Evolutionary conservation across 2,888 invertebrate species (phyloP).

Genomic region (Acholoe squamosa): DNA sequence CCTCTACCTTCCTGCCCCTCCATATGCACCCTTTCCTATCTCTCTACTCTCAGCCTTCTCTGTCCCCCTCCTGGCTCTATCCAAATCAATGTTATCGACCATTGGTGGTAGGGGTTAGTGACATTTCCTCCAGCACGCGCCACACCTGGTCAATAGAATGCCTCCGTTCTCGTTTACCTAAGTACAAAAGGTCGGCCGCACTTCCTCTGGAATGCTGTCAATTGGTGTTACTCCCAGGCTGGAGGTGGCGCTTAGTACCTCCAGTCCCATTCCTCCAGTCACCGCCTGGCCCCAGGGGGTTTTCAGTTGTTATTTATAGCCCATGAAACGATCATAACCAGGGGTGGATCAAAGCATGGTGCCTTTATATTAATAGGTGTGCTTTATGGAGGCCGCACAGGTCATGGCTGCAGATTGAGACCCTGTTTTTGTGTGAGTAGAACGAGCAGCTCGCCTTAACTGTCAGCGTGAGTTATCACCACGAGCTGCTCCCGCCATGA

Average conservation of each 20-base stretch:
- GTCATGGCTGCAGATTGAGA: conserved; percentile 4
- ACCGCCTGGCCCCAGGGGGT: neutral
- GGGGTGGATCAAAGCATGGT: neutral
- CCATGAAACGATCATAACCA: neutral
- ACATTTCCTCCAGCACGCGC: conserved; percentile 1
- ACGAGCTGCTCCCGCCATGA: neutral
- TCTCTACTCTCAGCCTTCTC: too few species aligned
- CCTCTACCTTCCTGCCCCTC: too few species aligned
- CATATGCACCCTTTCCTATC: too few species aligned
- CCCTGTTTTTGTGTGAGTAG: conserved; percentile 1
- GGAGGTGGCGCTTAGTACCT: neutral
- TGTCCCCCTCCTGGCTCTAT: neutral
- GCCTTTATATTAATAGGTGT: neutral
- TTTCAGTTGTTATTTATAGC: neutral
- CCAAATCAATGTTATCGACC: conserved; percentile 41
- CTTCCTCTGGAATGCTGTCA: neutral
- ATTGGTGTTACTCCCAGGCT: neutral
- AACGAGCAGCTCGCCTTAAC: neutral
- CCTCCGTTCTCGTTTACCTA: conserved; percentile 34
- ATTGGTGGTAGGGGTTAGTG: neutral
- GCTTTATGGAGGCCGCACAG: neutral
- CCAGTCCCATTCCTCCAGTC: neutral
- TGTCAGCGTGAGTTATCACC: conserved; percentile 3
- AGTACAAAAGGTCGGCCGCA: conserved; percentile 21
- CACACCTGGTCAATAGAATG: conserved; percentile 24